Percentiles rank a stretch among this genome's conserved stretches.
These are phyloP conservation scores for Agonopterix arenella DNA, from an alignment of 2,888 invertebrate genomes.

Conservation along the genomic window DNA sequence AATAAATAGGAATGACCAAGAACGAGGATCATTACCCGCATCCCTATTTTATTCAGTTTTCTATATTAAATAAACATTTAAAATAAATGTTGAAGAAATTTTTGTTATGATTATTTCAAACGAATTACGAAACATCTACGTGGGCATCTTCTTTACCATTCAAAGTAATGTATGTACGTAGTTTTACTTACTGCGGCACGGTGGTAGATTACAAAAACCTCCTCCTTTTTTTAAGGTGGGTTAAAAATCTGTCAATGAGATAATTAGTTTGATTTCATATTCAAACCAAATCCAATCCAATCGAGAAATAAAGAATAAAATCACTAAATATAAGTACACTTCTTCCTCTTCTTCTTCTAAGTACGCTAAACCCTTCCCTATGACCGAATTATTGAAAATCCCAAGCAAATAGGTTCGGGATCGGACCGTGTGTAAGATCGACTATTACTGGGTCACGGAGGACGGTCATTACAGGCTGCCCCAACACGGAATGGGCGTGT, in stretches of 20 bases:
- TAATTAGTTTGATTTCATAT: neutral
- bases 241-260: neutral
- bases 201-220: neutral
- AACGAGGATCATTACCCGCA: too few species aligned
- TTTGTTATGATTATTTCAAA: too few species aligned
- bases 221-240: too few species aligned
- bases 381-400: neutral
- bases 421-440: slow-evolving; percentile 3
- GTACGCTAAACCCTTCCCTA: neutral
- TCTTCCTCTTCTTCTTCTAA: too few species aligned
- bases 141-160: too few species aligned
- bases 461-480: slow-evolving; percentile 39
- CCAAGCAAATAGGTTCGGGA: neutral
- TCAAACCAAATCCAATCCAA: neutral
- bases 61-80: too few species aligned
- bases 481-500: slow-evolving; percentile 55
- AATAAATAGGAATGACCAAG: too few species aligned
- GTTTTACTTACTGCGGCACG: neutral
- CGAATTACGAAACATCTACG: too few species aligned
- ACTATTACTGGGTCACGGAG: slow-evolving; percentile 16
- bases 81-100: too few species aligned
- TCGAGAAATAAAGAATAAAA: neutral
- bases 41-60: too few species aligned
- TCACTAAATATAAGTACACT: neutral
- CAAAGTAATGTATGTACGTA: too few species aligned